Conservation (phyloP, 2,113 vertebrate species). For the Esox niger region DNA sequence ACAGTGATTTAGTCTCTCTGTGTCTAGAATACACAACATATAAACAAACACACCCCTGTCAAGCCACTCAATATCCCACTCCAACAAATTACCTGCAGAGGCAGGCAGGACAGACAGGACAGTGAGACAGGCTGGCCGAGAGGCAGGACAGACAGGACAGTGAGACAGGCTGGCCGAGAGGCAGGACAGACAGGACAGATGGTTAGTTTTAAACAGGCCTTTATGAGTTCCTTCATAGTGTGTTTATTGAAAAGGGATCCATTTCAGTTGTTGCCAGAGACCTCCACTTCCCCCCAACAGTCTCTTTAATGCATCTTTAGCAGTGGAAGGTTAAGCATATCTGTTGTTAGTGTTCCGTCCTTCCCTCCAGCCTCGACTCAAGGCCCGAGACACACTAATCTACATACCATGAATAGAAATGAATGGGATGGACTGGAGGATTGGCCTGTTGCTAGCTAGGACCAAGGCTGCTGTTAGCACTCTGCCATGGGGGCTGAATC, state of each 20-base stretch:
- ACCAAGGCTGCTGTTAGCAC: slow-evolving; percentile 11
- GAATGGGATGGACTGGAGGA: slow-evolving; percentile 23
- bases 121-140: neutral
- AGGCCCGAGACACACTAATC: slow-evolving; percentile 40
- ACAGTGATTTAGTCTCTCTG: neutral
- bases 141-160: neutral
- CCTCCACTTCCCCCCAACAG: too few relatives aligned
- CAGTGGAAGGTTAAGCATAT: slow-evolving; percentile 42
- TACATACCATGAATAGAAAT: slow-evolving; percentile 50
- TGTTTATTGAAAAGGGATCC: too few relatives aligned
- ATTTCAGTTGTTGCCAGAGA: neutral
- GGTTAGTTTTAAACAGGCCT: too few relatives aligned
- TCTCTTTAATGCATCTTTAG: slow-evolving; percentile 8
- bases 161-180: neutral
- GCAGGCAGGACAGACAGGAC: slow-evolving; percentile 26
- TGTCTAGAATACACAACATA: neutral
- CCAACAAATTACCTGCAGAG: slow-evolving; percentile 41
- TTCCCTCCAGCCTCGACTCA: slow-evolving; percentile 28
- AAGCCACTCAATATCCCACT: slow-evolving; percentile 36
- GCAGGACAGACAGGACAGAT: neutral
- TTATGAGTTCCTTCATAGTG: too few relatives aligned
- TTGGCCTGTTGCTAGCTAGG: too few relatives aligned
- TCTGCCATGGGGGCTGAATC: slow-evolving; percentile 18
- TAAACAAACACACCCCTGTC: slow-evolving; percentile 23
- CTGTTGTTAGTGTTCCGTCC: slow-evolving; percentile 17